A percentile compares a stretch with the other conserved stretches of the same genome.
Conservation (phyloP, 2,888 invertebrate genomes). For the Uloborus plumipes region DNA sequence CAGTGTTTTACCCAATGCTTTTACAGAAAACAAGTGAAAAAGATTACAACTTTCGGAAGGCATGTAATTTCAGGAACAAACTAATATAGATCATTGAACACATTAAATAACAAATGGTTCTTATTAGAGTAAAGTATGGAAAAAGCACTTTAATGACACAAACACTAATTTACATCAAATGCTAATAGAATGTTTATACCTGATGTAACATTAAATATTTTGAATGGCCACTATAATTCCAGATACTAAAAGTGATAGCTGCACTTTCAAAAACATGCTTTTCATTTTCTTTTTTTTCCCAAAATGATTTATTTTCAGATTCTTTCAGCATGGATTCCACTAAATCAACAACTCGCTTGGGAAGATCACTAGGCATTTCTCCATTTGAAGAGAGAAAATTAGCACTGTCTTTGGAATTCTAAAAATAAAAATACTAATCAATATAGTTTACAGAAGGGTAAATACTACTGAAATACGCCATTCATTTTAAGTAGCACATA, state of each 20-base stretch:
- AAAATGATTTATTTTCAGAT: conserved; percentile 65
- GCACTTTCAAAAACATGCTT: conserved; percentile 51
- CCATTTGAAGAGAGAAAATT: conserved; percentile 22
- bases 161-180: too few species aligned
- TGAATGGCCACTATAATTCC: conserved; percentile 65
- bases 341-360: conserved; percentile 69
- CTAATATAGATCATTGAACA: too few species aligned
- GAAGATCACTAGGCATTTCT: conserved; percentile 67
- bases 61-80: too few species aligned
- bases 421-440: not conserved
- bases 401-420: conserved; percentile 7
- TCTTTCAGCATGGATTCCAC: conserved; percentile 69
- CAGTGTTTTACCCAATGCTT: too few species aligned
- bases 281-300: conserved; percentile 71
- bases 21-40: too few species aligned
- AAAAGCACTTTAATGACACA: too few species aligned
- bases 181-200: conserved; percentile 28
- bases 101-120: too few species aligned
- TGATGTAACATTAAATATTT: conserved; percentile 65
- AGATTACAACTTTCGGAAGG: too few species aligned
- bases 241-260: conserved; percentile 60
- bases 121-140: too few species aligned
- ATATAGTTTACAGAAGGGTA: not conserved
- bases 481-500: not conserved
- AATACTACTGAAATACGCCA: not conserved